Evolutionary conservation across 1,140 invertebrate genomes (phyloP).

Genomic region (Ericerus pela): DNA sequence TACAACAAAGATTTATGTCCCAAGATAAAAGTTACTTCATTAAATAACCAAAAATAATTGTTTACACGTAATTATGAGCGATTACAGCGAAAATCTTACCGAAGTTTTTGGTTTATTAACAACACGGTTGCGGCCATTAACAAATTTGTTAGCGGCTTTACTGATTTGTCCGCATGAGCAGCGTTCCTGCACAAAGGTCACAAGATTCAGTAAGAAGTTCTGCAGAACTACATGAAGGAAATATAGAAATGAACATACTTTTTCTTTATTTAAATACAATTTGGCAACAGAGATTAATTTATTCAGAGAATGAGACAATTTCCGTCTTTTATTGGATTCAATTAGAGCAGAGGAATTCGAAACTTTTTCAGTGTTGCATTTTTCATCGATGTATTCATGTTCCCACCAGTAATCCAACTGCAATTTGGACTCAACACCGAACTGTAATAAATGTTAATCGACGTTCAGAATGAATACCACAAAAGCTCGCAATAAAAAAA

Average conservation of each 20-base stretch:
- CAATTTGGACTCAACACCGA: slow-evolving; percentile 62
- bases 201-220: neutral
- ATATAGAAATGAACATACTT: slow-evolving; percentile 13
- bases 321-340: slow-evolving; percentile 7
- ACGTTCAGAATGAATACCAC: neutral
- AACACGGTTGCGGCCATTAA: slow-evolving; percentile 1
- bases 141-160: slow-evolving; percentile 12
- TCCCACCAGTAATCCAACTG: slow-evolving; percentile 72
- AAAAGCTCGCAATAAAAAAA: too few species aligned
- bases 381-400: slow-evolving; percentile 30
- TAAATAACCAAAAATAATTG: neutral
- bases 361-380: neutral
- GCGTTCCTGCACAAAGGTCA: neutral
- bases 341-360: neutral
- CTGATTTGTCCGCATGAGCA: neutral
- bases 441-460: slow-evolving; percentile 33
- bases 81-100: neutral
- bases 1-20: too few species aligned
- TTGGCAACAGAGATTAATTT: slow-evolving; percentile 23
- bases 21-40: neutral
- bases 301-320: slow-evolving; percentile 16
- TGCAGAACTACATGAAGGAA: neutral
- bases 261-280: slow-evolving; percentile 18
- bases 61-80: neutral
- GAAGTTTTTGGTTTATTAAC: neutral